phyloP scores from a whole-genome alignment of 2,888 invertebrate genomes.

The Lithophane socia region DNA sequence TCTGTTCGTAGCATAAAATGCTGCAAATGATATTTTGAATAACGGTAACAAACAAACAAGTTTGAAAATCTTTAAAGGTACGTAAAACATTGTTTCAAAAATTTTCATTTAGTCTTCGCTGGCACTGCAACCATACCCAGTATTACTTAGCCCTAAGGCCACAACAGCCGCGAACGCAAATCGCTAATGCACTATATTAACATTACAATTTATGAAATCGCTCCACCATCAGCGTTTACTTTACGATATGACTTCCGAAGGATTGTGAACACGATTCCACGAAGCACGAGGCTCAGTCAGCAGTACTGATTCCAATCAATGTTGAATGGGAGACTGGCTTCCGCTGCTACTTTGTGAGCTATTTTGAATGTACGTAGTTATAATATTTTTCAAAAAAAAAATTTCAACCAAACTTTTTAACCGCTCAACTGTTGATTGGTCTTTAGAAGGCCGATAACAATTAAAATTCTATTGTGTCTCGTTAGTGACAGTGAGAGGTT shows the following conservation, averaged over 20 bases:
- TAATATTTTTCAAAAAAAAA: too few species aligned
- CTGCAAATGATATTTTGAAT: background rate
- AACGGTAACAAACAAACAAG: background rate
- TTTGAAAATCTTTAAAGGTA: too few species aligned
- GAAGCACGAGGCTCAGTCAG: background rate
- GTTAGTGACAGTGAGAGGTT: too few species aligned
- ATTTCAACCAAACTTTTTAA: background rate
- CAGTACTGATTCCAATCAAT: constrained; percentile 32
- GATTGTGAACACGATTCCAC: constrained; percentile 12
- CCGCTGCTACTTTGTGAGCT: background rate
- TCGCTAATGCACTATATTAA: constrained; percentile 48
- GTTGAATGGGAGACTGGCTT: background rate
- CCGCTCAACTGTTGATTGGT: too few species aligned
- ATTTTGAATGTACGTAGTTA: background rate
- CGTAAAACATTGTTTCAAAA: background rate
- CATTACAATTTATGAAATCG: constrained; percentile 63
- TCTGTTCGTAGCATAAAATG: background rate
- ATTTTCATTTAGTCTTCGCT: constrained; percentile 6
- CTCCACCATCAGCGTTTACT: constrained; percentile 43
- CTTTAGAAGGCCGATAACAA: too few species aligned
- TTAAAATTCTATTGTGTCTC: too few species aligned
- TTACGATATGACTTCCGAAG: constrained; percentile 45
- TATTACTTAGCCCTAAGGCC: constrained; percentile 30
- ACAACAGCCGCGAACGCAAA: constrained; percentile 29
- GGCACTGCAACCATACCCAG: constrained; percentile 22